phyloP scores from a whole-genome alignment of 92 coral and sea anemone genomes.

The Desmophyllum pertusum region DNA sequence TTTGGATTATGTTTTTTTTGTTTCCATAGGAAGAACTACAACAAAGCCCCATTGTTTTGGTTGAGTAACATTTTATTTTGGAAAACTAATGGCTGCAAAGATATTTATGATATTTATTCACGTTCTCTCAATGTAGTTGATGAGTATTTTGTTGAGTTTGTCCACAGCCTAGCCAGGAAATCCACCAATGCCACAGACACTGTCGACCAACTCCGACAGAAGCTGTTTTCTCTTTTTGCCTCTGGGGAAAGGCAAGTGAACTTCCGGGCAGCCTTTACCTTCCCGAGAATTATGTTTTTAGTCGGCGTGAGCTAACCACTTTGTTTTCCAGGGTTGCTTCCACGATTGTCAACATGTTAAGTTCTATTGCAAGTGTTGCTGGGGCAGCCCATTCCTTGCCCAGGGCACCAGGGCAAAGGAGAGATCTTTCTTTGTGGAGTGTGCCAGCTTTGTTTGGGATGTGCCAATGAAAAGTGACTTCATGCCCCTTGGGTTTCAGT shows the following conservation, averaged over 20 bases:
- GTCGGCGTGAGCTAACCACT: slow-evolving; percentile 6
- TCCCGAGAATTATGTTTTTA: slow-evolving; percentile 44
- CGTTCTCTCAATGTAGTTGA: slow-evolving; percentile 23
- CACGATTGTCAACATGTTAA: slow-evolving; percentile 36
- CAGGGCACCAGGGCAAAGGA: slow-evolving; percentile 41
- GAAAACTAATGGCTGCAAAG: slow-evolving; percentile 29
- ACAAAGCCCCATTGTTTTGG: slow-evolving; percentile 38
- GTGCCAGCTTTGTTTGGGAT: slow-evolving; percentile 52
- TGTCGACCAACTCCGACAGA: slow-evolving; percentile 33
- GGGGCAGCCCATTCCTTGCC: slow-evolving; percentile 29
- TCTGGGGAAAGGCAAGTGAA: slow-evolving; percentile 48
- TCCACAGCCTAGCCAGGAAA: slow-evolving; percentile 32
- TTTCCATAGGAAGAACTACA: slow-evolving; percentile 42
- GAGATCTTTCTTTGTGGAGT: slow-evolving; percentile 10
- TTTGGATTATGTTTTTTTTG: slow-evolving; percentile 54
- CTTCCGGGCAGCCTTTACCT: slow-evolving; percentile 53
- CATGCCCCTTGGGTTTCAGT: slow-evolving; percentile 62
- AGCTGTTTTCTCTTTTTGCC: slow-evolving; percentile 49
- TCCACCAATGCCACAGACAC: slow-evolving; percentile 40
- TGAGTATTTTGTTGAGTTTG: slow-evolving; percentile 50
- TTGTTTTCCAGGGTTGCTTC: slow-evolving; percentile 44
- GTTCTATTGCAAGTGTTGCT: slow-evolving; percentile 18
- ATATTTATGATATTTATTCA: slow-evolving; percentile 29
- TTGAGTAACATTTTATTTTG: slow-evolving; percentile 36
- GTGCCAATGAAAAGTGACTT: slow-evolving; percentile 28